Evolutionary conservation across 2,797 vertebrate species (phyloP).

Genomic region (Sebastes cheni): DNA sequence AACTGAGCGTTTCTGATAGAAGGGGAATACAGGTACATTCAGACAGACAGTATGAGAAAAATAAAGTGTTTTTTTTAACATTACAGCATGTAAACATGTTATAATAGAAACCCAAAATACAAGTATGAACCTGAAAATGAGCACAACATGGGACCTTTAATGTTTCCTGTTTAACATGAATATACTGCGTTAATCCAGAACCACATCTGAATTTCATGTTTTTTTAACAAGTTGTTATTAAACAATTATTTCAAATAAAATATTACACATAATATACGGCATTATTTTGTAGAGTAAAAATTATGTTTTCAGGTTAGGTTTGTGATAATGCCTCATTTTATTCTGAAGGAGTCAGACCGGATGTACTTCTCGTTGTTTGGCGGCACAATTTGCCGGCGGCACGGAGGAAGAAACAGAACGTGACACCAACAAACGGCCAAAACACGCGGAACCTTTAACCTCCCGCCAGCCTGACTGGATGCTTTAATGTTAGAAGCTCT

Average conservation of each 20-base stretch:
- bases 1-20: no score
- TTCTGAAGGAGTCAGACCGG: constrained; percentile 1
- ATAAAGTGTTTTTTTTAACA: no score
- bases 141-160: accelerated
- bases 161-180: accelerated
- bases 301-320: accelerated
- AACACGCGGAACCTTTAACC: neutral
- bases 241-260: no score
- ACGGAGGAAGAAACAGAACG: neutral
- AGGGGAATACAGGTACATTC: no score
- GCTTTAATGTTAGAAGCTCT: neutral
- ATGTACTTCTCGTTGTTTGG: neutral
- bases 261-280: accelerated
- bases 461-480: neutral
- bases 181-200: no score
- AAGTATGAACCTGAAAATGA: no score
- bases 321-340: neutral
- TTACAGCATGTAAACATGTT: no score
- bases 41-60: no score
- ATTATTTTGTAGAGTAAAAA: neutral
- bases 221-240: no score
- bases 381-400: neutral
- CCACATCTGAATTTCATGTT: accelerated
- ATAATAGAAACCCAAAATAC: no score
- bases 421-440: no score